These are phyloP conservation scores for Pachypsylla venusta DNA, from an alignment of 1,140 invertebrate species.

Conservation along the genomic window DNA sequence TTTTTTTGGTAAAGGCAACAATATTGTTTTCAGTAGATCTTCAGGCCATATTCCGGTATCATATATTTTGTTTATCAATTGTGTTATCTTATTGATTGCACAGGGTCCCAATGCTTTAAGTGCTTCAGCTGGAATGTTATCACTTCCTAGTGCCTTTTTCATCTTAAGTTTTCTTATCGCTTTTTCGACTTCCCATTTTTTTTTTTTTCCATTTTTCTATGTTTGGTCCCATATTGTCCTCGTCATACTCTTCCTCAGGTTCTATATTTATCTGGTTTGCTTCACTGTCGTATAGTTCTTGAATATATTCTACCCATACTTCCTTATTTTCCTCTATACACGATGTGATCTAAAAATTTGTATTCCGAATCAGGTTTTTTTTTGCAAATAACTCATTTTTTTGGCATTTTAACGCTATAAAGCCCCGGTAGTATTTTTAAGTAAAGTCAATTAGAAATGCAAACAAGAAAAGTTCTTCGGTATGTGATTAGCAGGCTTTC, in stretches of 20 bases:
- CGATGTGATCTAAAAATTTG: neutral
- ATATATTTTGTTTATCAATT: conserved; percentile 14
- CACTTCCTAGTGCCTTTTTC: conserved; percentile 21
- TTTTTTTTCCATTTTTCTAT: no score
- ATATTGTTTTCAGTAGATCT: conserved; percentile 8
- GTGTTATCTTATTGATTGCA: conserved; percentile 1
- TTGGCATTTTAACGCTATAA: no score
- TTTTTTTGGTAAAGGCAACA: conserved; percentile 14
- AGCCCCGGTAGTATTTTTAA: no score
- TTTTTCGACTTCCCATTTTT: conserved; percentile 12
- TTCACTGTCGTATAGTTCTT: conserved; percentile 15
- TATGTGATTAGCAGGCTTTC: no score
- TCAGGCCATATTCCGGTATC: conserved; percentile 13
- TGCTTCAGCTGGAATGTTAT: conserved; percentile 23
- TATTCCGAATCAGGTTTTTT: no score
- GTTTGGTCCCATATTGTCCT: conserved; percentile 10
- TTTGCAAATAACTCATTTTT: no score
- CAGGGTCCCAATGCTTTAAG: conserved; percentile 16
- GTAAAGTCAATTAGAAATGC: no score
- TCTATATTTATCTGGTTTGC: neutral
- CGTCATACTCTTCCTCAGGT: neutral
- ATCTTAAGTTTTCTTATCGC: conserved; percentile 18
- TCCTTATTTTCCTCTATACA: neutral
- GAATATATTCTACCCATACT: conserved; percentile 17
- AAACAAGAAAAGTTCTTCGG: no score